phyloP scores from a whole-genome alignment of 2,113 vertebrate genomes.

The Leptobrachium leishanense region DNA sequence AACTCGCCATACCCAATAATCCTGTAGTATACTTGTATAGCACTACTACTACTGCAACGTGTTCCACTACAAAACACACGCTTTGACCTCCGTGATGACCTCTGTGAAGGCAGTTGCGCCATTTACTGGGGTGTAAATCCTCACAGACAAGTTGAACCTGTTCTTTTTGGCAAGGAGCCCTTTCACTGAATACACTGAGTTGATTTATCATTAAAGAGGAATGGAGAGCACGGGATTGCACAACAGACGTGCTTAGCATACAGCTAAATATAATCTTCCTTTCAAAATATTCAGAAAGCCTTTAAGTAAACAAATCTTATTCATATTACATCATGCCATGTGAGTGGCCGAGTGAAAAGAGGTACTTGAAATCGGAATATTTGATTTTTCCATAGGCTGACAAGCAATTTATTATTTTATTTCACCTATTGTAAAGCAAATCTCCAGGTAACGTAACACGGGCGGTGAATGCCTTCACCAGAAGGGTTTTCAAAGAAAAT shows the following conservation, averaged over 20 bases:
- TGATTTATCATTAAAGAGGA: slow-evolving; percentile 79
- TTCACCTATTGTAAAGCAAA: neutral
- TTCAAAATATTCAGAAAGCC: slow-evolving; percentile 62
- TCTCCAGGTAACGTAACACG: neutral
- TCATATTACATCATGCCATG: slow-evolving; percentile 57
- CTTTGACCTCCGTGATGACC: slow-evolving; percentile 75
- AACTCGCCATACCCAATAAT: no score
- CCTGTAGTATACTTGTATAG: slow-evolving; percentile 5
- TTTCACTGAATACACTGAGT: slow-evolving; percentile 69
- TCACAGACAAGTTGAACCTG: slow-evolving; percentile 82
- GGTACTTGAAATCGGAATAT: slow-evolving; percentile 12
- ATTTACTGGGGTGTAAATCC: slow-evolving; percentile 78
- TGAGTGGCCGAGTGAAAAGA: slow-evolving; percentile 52
- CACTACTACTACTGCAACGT: slow-evolving; percentile 55
- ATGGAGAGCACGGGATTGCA: slow-evolving; percentile 71
- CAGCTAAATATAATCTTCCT: slow-evolving; percentile 63
- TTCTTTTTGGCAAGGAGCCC: slow-evolving; percentile 78
- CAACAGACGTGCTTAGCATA: slow-evolving; percentile 65
- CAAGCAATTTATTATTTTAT: slow-evolving; percentile 2
- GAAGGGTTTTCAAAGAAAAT: neutral
- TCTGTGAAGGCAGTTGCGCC: slow-evolving; percentile 75
- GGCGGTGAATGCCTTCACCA: neutral
- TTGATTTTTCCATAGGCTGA: slow-evolving; percentile 27
- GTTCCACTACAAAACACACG: slow-evolving; percentile 45
- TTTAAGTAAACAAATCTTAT: slow-evolving; percentile 64